Evolutionary conservation across 2,797 vertebrate species (phyloP).

Genomic region (Notamacropus eugenii): DNA sequence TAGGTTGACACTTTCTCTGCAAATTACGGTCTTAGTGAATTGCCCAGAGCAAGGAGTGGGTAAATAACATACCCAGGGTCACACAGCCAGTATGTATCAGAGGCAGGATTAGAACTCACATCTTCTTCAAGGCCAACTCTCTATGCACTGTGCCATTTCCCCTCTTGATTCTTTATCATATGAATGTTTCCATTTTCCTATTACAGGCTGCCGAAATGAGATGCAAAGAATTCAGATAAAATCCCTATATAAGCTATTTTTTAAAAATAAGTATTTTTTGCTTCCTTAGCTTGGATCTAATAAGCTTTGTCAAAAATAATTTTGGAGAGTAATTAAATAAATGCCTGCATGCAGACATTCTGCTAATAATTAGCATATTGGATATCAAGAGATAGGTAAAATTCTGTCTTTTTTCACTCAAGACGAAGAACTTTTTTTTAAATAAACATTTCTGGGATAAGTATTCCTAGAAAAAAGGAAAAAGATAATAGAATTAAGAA

Average conservation of each 20-base stretch:
- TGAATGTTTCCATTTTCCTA: neutral
- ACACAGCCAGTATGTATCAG: neutral
- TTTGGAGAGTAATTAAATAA: conserved; percentile 58
- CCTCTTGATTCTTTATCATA: neutral
- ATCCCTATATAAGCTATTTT: neutral
- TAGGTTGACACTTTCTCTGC: neutral
- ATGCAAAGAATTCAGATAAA: neutral
- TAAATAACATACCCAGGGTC: neutral
- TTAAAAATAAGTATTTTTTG: conserved; percentile 37
- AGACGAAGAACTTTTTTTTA: neutral
- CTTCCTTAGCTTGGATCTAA: neutral
- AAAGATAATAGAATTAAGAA: neutral
- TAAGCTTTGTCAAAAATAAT: conserved; percentile 57
- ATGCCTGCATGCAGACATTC: conserved; percentile 20
- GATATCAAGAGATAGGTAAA: neutral
- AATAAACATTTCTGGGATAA: neutral
- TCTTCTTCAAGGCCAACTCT: neutral
- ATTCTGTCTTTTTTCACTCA: neutral
- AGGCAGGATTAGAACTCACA: neutral
- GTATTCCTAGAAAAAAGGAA: neutral
- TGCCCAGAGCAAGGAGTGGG: neutral
- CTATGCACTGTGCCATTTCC: neutral
- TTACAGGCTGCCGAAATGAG: neutral
- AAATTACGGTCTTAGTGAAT: neutral
- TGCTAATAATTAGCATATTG: conserved; percentile 66